Percentiles rank a stretch among this genome's conserved stretches.
Conservation (phyloP, 2,888 invertebrate species). For the Yponomeuta plumbellus region DNA sequence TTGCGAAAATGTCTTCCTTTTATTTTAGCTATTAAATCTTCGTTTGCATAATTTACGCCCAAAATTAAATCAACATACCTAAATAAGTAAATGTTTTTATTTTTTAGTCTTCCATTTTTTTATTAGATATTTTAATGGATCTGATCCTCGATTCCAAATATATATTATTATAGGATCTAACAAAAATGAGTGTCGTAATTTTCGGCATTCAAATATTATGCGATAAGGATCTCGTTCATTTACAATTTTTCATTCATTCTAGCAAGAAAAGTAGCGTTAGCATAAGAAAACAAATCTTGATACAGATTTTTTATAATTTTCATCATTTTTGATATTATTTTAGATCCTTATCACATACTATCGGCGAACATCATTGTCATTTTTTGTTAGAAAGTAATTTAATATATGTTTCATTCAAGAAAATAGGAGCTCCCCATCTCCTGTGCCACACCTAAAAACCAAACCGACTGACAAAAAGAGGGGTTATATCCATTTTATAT, state of each 20-base stretch:
- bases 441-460: neutral
- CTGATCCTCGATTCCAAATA: neutral
- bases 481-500: constrained; percentile 1
- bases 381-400: no score
- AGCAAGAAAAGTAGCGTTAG: no score
- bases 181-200: neutral
- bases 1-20: neutral
- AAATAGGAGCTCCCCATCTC: neutral
- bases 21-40: neutral
- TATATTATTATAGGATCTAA: neutral
- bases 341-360: no score
- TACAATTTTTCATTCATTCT: no score
- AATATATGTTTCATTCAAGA: no score
- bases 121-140: neutral
- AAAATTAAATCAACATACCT: neutral
- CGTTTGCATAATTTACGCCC: neutral
- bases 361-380: no score
- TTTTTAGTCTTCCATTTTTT: neutral
- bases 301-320: no score
- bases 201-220: no score
- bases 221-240: no score
- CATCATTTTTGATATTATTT: no score
- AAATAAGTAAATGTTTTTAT: neutral
- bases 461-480: neutral
- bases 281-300: no score